phyloP scores from a whole-genome alignment of 2,888 invertebrate genomes.

The Luffia ferchaultella region DNA sequence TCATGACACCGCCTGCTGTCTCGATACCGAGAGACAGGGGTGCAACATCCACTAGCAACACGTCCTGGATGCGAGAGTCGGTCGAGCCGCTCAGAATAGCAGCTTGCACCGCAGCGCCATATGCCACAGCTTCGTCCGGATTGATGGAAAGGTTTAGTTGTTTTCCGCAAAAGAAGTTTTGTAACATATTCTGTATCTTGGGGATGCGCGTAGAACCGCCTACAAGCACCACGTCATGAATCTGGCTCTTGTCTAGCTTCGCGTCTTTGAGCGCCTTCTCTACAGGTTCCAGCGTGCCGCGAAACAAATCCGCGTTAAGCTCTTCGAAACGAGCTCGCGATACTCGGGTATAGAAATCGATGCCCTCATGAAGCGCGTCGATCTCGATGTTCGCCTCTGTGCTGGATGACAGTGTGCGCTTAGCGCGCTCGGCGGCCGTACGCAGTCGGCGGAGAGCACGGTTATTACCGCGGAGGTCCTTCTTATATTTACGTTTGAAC shows the following conservation, averaged over 20 bases:
- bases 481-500: constrained; percentile 71
- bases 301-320: constrained; percentile 75
- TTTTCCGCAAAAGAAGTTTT: constrained; percentile 76
- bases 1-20: constrained; percentile 75
- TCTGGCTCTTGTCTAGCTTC: constrained; percentile 75
- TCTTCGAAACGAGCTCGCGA: constrained; percentile 81
- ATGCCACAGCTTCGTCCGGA: constrained; percentile 76
- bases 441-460: constrained; percentile 71
- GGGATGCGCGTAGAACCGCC: constrained; percentile 85
- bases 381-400: constrained; percentile 79
- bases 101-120: constrained; percentile 71
- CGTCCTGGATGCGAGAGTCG: constrained; percentile 69
- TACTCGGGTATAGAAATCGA: constrained; percentile 73
- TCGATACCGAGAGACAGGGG: constrained; percentile 71
- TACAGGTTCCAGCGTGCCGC: constrained; percentile 76
- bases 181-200: constrained; percentile 76
- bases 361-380: constrained; percentile 76
- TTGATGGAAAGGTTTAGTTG: constrained; percentile 70
- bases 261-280: constrained; percentile 81
- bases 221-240: constrained; percentile 82
- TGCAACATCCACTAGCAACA: constrained; percentile 50
- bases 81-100: constrained; percentile 71
- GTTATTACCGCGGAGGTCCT: constrained; percentile 66
- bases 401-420: constrained; percentile 78
- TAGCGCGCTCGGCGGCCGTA: constrained; percentile 79